Evolutionary conservation across 2,888 invertebrate species (phyloP), one percentile per base, ranked within the genome.

Genomic region (Lottia gigantea): DNA sequence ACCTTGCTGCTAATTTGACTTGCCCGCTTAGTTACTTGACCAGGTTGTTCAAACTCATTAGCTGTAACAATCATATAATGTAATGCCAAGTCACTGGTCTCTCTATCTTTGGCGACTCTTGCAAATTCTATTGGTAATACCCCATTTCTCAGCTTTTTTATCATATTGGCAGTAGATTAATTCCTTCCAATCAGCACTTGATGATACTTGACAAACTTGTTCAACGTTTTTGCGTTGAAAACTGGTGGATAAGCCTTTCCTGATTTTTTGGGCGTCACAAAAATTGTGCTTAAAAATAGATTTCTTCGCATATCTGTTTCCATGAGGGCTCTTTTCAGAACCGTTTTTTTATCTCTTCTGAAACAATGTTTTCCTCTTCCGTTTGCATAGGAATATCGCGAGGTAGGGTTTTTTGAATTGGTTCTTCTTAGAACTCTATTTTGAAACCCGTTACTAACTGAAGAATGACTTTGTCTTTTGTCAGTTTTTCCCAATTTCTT

Each of bases 221-320:
- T 71, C 3, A 71, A 62, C 15, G 14, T 15, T 46, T 67, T 67
- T 47, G 62, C 46, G 47, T 71, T 71, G 71, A 71, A 71, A 1
- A 71, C 66, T 25, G 71, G 71, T 15, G 66, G 61, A 63, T 61
- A 25, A 8, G 45, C 25, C 8, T 67, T 67, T 25, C 62, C 62
- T 62, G 47, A 62, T 71, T 71, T 46, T 61, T 15, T 66, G 6
- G 31, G 31, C 31, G 61, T 49, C 3, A 16, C n/a, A 31, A 26
- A 64, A 14, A 64, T n/a, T 64, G 64, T 64, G 64, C 64, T 64
- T 16, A 64, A 2, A 40, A 64, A 64, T n/a, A 23, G 23, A 3
- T 26, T 2, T 14, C 2, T 31, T 26, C 25, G 8, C 4, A 8
- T 12, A 12, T 31, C 16, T n/a, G 16, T 26, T 64, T 64, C n/a